Conservation (phyloP, 2,888 invertebrate species). For the Tridacna gigas region DNA sequence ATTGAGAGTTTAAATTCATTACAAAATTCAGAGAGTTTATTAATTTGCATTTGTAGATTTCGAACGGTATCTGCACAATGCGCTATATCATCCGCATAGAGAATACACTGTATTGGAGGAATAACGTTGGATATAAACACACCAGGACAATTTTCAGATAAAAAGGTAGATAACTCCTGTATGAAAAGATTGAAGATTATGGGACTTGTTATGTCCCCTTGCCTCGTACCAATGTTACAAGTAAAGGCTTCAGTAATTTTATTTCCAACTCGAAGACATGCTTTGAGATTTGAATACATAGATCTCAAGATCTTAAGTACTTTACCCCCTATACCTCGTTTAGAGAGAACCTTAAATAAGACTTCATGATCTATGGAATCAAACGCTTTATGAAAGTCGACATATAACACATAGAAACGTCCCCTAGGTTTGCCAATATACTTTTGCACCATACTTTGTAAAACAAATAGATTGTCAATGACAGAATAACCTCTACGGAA, state of each 20-base stretch:
- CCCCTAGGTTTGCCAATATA: background rate
- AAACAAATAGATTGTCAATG: conserved; percentile 9
- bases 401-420: conserved; percentile 3
- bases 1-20: background rate
- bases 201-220: background rate
- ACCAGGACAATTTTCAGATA: background rate
- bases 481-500: conserved; percentile 15
- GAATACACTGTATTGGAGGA: background rate
- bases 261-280: background rate
- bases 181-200: background rate
- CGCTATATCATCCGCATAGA: conserved; percentile 4
- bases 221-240: conserved; percentile 1
- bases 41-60: too few relatives aligned
- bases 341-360: background rate
- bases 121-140: background rate
- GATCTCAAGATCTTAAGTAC: background rate
- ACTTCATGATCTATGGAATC: conserved; percentile 1
- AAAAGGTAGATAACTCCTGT: conserved; percentile 3
- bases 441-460: conserved; percentile 15
- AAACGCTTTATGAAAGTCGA: conserved; percentile 13
- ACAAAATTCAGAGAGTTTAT: background rate
- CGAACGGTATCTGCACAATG: too few relatives aligned
- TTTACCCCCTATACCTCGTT: conserved; percentile 5
- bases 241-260: background rate
- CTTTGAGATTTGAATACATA: conserved; percentile 12